Percentiles rank a stretch among this genome's conserved stretches.
These are phyloP conservation scores for Meganola albula DNA, from an alignment of 2,888 invertebrate genomes.

Conservation along the genomic window DNA sequence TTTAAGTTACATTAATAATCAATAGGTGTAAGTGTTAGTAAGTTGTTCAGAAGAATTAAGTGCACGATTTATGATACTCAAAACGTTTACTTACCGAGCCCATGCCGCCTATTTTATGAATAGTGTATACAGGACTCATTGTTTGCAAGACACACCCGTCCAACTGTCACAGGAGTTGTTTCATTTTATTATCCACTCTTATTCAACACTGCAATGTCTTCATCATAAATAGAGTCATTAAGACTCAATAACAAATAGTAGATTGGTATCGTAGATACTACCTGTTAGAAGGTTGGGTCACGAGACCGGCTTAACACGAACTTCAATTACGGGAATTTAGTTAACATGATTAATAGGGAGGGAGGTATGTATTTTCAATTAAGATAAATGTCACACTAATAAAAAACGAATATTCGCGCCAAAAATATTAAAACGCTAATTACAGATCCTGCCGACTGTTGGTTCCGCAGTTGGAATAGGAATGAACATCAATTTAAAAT, in stretches of 20 bases:
- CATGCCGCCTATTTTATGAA: constrained; percentile 51
- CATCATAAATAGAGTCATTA: constrained; percentile 56
- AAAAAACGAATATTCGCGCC: constrained; percentile 14
- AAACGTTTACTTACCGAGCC: constrained; percentile 45
- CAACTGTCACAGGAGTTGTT: constrained; percentile 21
- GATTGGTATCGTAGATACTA: constrained; percentile 67
- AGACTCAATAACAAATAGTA: constrained; percentile 51
- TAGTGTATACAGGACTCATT: constrained; percentile 59
- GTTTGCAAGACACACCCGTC: constrained; percentile 16
- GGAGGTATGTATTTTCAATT: constrained; percentile 32
- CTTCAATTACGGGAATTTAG: constrained; percentile 61
- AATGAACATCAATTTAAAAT: constrained; percentile 56
- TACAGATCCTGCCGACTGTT: constrained; percentile 30
- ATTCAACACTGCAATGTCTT: constrained; percentile 41
- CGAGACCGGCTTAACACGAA: constrained; percentile 52
- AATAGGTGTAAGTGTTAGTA: neutral
- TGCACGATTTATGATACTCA: neutral
- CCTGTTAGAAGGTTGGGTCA: constrained; percentile 59
- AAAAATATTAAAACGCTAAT: too few species aligned
- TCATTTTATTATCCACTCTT: constrained; percentile 31
- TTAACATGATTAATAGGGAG: constrained; percentile 41
- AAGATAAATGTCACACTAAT: constrained; percentile 22
- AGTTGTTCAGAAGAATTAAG: neutral
- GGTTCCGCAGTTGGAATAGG: constrained; percentile 42
- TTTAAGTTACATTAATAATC: too few species aligned